Evolutionary conservation across 2,888 invertebrate species (phyloP), one percentile per base, ranked within the genome.

Genomic region (Phalera bucephala): DNA sequence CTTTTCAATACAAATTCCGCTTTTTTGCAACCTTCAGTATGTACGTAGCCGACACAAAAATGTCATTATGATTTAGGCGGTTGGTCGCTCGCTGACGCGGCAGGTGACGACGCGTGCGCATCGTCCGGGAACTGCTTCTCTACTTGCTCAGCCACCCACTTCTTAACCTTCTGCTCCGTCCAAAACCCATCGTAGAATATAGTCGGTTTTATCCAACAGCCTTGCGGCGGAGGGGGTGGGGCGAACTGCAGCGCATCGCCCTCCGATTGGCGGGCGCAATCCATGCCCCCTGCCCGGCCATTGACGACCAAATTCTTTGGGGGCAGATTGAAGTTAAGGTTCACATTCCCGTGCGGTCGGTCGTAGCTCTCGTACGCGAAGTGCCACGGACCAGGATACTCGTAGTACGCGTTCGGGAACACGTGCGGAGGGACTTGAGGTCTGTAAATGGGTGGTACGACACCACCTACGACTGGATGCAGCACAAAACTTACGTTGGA

Each of bases 141-240:
- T 10, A 86, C 85, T 54, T 89, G 90, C 51, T 90, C 90, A 2
- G 90, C 85, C 1, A 88, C 89, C 90, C 90, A 90, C 60, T 83
- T 87, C 61, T 86, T 90, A 9, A 90, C 90, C 53, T 90, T 89
- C 71, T 89, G 90, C 70, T 90, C 90, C 0, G 90, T 90, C 90
- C 90, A 90, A 61, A 90, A 90, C 0, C 90, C 90, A 29, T 90
- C 90, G 40, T 90, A 90, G 62, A 90, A 90, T 25, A 90, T 88
- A 1, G 86, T 85, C 2, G 90, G 90, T 36, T 90, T 90, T 33
- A 90, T 81, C 90, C 90, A 90, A 51, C 86, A 84, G 1, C 80
- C 82, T 36, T 79, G 81, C 14, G 63, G 64, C 33, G 75, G 81
- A 11, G 70, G 68, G 17, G 72, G 64, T 8, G 67, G 55, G 1